phyloP scores from a whole-genome alignment of 64 coral and sea anemone species.

The Astreopora myriophthalma region DNA sequence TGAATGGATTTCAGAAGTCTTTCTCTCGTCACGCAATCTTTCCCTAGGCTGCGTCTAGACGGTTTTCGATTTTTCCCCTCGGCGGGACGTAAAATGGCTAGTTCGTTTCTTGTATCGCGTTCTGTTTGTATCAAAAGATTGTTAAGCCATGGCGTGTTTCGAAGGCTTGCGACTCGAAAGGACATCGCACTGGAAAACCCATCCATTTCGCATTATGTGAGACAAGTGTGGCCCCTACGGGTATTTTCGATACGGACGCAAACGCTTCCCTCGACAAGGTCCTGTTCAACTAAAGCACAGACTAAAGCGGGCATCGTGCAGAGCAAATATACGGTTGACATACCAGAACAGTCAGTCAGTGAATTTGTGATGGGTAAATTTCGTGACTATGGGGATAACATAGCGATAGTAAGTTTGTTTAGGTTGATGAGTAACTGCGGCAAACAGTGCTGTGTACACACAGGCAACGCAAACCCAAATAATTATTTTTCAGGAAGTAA shows the following conservation, averaged over 20 bases:
- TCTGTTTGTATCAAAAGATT: neutral
- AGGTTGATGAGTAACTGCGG: neutral
- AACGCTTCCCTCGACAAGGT: neutral
- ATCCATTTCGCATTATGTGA: neutral
- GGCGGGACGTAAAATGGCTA: neutral
- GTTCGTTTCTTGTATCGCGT: neutral
- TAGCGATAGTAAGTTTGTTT: neutral
- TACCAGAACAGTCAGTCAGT: constrained; percentile 1
- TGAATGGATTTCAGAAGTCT: no score
- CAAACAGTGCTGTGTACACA: no score
- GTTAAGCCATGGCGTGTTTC: neutral
- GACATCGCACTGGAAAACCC: neutral
- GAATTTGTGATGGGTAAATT: constrained; percentile 2
- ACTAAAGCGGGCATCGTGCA: neutral
- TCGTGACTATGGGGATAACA: neutral
- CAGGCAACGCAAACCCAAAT: no score
- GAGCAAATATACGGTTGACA: neutral
- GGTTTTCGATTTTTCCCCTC: no score
- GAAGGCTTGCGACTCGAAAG: neutral
- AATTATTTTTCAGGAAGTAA: no score
- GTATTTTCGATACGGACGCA: neutral
- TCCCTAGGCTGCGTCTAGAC: no score
- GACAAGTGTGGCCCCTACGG: neutral
- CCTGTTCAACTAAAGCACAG: neutral
- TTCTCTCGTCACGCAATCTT: no score